Evolutionary conservation across 1,140 invertebrate genomes (phyloP).

Genomic region (Chelonus insularis): DNA sequence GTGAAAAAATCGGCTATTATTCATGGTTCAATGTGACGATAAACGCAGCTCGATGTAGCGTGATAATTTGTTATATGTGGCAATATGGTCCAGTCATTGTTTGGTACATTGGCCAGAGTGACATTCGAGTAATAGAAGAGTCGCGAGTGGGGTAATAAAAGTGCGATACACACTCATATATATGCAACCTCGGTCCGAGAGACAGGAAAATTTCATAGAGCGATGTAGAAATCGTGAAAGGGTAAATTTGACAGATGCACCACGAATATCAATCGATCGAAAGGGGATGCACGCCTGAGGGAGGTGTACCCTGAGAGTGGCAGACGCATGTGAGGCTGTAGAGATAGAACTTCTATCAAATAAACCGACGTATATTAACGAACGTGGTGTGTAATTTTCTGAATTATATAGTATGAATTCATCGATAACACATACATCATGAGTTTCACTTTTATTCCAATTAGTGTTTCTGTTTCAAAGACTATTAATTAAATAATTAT

Average conservation of each 20-base stretch:
- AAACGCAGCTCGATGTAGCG: slow-evolving; percentile 38
- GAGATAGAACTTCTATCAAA: slow-evolving; percentile 14
- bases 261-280: slow-evolving; percentile 45
- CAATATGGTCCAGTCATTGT: slow-evolving; percentile 47
- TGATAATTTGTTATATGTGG: slow-evolving; percentile 42
- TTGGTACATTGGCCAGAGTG: slow-evolving; percentile 22
- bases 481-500: background rate
- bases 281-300: slow-evolving; percentile 29
- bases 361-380: slow-evolving; percentile 28
- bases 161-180: background rate
- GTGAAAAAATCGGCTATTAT: too few species aligned
- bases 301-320: background rate
- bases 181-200: background rate
- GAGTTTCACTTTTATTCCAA: slow-evolving; percentile 4
- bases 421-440: background rate
- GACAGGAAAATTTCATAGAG: slow-evolving; percentile 12
- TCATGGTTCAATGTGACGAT: slow-evolving; percentile 37
- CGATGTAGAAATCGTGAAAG: slow-evolving; percentile 36
- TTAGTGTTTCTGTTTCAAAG: background rate
- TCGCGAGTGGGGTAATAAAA: background rate
- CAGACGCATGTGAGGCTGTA: background rate
- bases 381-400: slow-evolving; percentile 25
- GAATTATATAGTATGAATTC: slow-evolving; percentile 17
- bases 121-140: background rate
- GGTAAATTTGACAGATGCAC: slow-evolving; percentile 55